Evolutionary conservation across 53 echinoderm and acorn worm genomes (phyloP).

Genomic region (Astropecten irregularis): DNA sequence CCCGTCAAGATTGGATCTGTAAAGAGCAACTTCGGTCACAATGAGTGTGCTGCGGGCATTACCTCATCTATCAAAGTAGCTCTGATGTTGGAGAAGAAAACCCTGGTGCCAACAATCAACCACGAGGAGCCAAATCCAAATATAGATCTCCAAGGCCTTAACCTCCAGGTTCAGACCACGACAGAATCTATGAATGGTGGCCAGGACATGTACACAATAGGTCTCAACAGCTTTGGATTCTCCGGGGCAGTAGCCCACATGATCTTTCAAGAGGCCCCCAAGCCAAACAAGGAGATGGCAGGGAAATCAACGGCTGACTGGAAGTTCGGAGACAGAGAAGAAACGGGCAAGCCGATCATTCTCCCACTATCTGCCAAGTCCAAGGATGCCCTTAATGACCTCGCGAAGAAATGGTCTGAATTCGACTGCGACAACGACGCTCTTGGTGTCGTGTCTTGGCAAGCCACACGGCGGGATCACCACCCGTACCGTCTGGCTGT

Average conservation of each 20-base stretch:
- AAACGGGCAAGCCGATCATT: slow-evolving; percentile 66
- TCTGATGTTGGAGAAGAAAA: slow-evolving; percentile 84
- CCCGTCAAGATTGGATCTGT: slow-evolving; percentile 91
- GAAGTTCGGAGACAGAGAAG: slow-evolving; percentile 71
- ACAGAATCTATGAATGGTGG: slow-evolving; percentile 61
- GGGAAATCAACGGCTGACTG: slow-evolving; percentile 50
- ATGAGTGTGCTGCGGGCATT: slow-evolving; percentile 91
- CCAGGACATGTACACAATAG: slow-evolving; percentile 68
- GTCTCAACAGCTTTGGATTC: slow-evolving; percentile 95
- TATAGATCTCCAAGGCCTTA: slow-evolving; percentile 77
- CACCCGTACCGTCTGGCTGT: slow-evolving; percentile 84
- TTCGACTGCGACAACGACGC: slow-evolving; percentile 82
- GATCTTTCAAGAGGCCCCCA: slow-evolving; percentile 90
- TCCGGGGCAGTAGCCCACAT: slow-evolving; percentile 93
- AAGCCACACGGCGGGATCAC: slow-evolving; percentile 79
- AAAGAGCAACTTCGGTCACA: slow-evolving; percentile 96
- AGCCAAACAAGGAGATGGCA: neutral
- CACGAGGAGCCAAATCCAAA: slow-evolving; percentile 77
- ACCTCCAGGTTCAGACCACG: slow-evolving; percentile 75
- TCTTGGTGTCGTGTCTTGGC: slow-evolving; percentile 79
- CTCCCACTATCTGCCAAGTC: slow-evolving; percentile 94
- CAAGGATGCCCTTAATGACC: slow-evolving; percentile 74
- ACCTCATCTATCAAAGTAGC: slow-evolving; percentile 91
- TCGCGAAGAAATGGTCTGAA: slow-evolving; percentile 72
- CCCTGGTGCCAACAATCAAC: slow-evolving; percentile 86